Percentiles rank a stretch among this genome's conserved stretches.
phyloP scores from a whole-genome alignment of 2,113 vertebrate genomes.

The Tapirus terrestris region DNA sequence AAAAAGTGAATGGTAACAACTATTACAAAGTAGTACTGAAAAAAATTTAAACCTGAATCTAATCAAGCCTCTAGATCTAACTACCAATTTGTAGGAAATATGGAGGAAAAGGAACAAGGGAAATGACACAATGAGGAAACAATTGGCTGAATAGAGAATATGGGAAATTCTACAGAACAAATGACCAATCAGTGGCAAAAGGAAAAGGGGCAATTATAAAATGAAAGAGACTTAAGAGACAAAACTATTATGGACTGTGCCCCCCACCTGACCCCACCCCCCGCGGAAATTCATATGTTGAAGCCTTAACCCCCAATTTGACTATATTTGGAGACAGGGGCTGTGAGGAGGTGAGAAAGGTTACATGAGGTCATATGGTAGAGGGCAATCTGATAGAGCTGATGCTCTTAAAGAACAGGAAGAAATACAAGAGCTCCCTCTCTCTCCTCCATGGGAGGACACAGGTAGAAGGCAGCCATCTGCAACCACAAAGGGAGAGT shows the following conservation, averaged over 20 bases:
- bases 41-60: not conserved
- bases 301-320: not conserved
- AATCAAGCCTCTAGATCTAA: conserved; percentile 20
- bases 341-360: not conserved
- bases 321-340: not conserved
- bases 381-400: not conserved
- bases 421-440: not conserved
- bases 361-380: not conserved
- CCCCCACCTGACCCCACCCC: not conserved
- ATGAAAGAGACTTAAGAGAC: not conserved
- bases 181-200: not conserved
- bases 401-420: not conserved
- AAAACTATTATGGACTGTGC: not conserved
- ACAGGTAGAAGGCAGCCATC: not conserved
- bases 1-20: not conserved
- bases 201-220: not conserved
- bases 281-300: not conserved
- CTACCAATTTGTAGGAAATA: not conserved
- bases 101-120: not conserved
- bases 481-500: not conserved
- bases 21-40: conserved; percentile 37
- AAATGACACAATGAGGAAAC: not conserved
- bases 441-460: not conserved
- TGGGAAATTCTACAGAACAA: not conserved
- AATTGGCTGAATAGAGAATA: not conserved